Percentiles rank a stretch among this genome's conserved stretches.
Conservation (phyloP, 2,113 vertebrate species). For the Abramis brama region DNA sequence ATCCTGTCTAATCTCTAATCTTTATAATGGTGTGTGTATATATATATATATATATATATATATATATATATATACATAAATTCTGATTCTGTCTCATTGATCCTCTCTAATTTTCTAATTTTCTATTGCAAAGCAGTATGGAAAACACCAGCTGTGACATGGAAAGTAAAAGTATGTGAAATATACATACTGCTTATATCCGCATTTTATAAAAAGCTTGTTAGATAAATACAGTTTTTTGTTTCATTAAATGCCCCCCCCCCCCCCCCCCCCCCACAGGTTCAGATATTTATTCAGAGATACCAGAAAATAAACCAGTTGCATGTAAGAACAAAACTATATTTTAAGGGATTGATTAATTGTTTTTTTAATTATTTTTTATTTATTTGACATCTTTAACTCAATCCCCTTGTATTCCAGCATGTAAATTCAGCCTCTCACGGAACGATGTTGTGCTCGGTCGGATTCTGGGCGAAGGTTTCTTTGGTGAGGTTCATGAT, state of each 20-base stretch:
- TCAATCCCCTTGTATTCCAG: neutral
- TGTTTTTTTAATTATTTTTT: neutral
- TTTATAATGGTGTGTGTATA: too few species aligned
- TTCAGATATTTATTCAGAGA: conserved; percentile 91
- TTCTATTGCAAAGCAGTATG: conserved; percentile 7
- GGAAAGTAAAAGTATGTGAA: conserved; percentile 45
- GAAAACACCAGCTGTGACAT: neutral
- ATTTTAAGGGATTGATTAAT: neutral
- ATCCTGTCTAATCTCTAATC: too few species aligned
- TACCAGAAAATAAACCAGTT: conserved; percentile 71
- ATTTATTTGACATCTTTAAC: neutral
- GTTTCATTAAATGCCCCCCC: neutral
- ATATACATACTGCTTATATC: neutral
- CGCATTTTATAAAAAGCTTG: neutral
- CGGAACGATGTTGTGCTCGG: conserved; percentile 82
- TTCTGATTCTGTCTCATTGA: neutral
- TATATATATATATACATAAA: neutral
- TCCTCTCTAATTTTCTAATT: neutral
- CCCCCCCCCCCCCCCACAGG: conserved; percentile 67
- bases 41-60: too few species aligned
- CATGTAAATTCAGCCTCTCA: conserved; percentile 74
- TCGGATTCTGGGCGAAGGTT: conserved; percentile 90
- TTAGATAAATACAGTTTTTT: neutral
- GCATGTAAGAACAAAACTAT: conserved; percentile 27
- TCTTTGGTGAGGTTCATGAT: conserved; percentile 92